Conservation (phyloP, 2,888 invertebrate species). For the Escarpia spicata region DNA sequence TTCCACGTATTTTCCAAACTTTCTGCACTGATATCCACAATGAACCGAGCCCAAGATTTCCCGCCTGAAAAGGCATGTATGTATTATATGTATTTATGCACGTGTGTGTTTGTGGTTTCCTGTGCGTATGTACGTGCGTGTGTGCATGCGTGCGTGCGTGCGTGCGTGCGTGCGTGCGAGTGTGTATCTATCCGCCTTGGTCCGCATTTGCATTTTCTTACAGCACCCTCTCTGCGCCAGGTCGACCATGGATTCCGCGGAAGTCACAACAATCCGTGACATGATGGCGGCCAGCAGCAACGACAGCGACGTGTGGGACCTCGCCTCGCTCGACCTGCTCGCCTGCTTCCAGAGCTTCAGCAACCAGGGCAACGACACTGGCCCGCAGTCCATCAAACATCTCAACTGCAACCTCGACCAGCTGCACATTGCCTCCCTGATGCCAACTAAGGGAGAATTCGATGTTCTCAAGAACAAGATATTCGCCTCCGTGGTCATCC, state of each 20-base stretch:
- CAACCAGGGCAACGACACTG: neutral
- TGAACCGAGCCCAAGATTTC: too few relatives aligned
- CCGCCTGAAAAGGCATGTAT: neutral
- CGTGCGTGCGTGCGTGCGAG: too few relatives aligned
- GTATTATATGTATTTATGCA: neutral
- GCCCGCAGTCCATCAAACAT: neutral
- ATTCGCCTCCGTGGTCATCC: conserved; percentile 35
- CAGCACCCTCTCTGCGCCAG: neutral
- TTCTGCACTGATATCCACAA: too few relatives aligned
- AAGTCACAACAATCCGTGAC: neutral
- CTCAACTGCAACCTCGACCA: conserved; percentile 20
- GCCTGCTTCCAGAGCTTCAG: neutral
- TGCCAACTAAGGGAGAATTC: conserved; percentile 30
- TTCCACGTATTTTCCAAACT: too few relatives aligned
- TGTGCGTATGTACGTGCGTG: neutral
- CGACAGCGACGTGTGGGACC: neutral
- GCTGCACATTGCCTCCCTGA: neutral
- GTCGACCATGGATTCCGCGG: neutral
- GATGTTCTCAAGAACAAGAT: conserved; percentile 33
- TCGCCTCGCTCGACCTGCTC: neutral
- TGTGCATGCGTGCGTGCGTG: too few relatives aligned
- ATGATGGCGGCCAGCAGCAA: neutral
- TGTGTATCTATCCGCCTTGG: too few relatives aligned
- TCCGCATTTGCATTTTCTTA: too few relatives aligned
- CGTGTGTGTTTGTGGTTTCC: neutral